These are phyloP conservation scores for Eupristina koningsbergeri DNA, from an alignment of 1,140 invertebrate genomes.

Conservation along the genomic window DNA sequence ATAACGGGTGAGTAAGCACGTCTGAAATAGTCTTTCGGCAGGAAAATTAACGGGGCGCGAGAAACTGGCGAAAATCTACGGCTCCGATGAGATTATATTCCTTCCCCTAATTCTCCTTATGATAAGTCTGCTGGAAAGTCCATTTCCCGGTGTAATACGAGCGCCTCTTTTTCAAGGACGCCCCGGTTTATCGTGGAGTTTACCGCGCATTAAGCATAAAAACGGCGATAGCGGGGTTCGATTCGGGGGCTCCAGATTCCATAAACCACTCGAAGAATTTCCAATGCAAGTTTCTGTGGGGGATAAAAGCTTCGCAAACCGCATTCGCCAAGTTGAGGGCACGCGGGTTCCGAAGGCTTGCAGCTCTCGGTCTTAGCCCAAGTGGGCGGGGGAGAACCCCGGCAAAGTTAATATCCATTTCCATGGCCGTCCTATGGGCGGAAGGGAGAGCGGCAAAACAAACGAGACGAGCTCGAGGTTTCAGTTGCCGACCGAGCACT, in stretches of 20 bases:
- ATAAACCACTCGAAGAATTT: conserved; percentile 18
- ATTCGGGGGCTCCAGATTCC: too few species aligned
- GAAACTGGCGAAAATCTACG: not conserved
- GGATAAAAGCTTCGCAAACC: conserved; percentile 59
- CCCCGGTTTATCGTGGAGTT: too few species aligned
- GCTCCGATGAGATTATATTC: not conserved
- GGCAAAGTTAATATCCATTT: conserved; percentile 60
- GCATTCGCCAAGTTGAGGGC: not conserved
- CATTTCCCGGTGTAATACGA: too few species aligned
- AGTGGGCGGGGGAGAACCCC: too few species aligned
- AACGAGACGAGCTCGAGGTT: conserved; percentile 28
- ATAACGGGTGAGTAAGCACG: not conserved
- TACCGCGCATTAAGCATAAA: too few species aligned
- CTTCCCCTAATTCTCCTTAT: not conserved
- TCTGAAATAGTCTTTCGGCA: conserved; percentile 3
- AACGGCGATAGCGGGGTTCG: too few species aligned
- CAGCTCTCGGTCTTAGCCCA: too few species aligned
- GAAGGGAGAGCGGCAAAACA: conserved; percentile 53
- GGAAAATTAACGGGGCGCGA: conserved; percentile 26
- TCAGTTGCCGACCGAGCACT: not conserved
- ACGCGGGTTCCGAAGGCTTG: not conserved
- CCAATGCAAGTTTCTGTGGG: not conserved
- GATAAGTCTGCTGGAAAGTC: too few species aligned
- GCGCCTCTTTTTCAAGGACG: too few species aligned
- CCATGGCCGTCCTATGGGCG: conserved; percentile 51